Evolutionary conservation across 2,113 vertebrate genomes (phyloP), one percentile per base, ranked within the genome.

Genomic region (Ophiodon elongatus): DNA sequence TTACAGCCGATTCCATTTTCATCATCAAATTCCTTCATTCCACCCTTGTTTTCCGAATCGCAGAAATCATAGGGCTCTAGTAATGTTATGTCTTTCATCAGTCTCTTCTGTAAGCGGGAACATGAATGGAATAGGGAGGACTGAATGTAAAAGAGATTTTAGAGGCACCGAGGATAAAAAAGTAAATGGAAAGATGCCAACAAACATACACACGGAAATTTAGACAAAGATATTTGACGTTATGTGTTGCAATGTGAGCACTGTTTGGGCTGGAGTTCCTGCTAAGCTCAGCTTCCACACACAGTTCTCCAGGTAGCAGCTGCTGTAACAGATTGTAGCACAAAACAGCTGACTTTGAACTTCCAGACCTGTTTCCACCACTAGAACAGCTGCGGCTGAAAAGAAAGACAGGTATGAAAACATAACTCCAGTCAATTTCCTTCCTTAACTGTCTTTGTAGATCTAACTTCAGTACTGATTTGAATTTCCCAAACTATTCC

Each of bases 321-420:
- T 15, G 17, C 23, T 31, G 1, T 15, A 8, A 59, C 35, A 21
- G 7, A 57, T 50, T 54, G 35, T 8, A 17, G 23, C 9, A 37
- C 15, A 73, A 9, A 66, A 50, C 70, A 60, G 39, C 75, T 13
- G 21, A 69, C 25, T 50, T 47, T 60, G 31, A 82, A 39, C 23
- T 25, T 35, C 23, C 5, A 25, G 37, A 64, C 27, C 33, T 27
- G 4, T 47, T 27, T n/a, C 10, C 4, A 45, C 8, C 62, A 52
- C 29, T 31, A 37, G 9, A 65, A 50, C 39, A 68, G 27, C 6
- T 45, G 27, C 31, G 60, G 15, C 8, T 45, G 35, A 45, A 27
- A 71, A 75, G 11, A 50, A 66, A 33, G 29, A 33, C 29, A 8
- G 6, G n/a, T n/a, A 43, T 17, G 7, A 19, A 57, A 77, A 83